A percentile compares a stretch with the other conserved stretches of the same genome.
phyloP scores from a whole-genome alignment of 2,113 vertebrate species.

The Myodes glareolus region DNA sequence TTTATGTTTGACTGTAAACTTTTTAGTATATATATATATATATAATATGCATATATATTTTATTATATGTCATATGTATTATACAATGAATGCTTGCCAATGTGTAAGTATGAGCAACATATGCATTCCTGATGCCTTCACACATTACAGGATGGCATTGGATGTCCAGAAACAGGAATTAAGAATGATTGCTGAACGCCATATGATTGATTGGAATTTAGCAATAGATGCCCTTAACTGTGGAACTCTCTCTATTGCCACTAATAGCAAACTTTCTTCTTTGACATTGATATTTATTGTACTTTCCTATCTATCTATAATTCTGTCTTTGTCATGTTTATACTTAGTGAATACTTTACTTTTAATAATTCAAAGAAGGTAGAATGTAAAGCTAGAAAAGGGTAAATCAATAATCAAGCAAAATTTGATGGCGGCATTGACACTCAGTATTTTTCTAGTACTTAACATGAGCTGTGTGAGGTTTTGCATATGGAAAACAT shows the following conservation, averaged over 20 bases:
- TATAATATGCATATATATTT: neutral
- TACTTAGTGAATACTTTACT: constrained; percentile 45
- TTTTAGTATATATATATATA: neutral
- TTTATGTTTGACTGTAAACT: neutral
- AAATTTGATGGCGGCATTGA: constrained; percentile 30
- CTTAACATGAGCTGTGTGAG: constrained; percentile 74
- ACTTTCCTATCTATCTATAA: constrained; percentile 24
- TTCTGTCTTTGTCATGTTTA: constrained; percentile 3
- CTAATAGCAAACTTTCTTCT: neutral
- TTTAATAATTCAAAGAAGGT: constrained; percentile 42
- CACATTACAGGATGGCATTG: neutral
- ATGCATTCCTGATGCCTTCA: neutral
- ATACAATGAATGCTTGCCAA: neutral
- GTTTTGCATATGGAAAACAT: constrained; percentile 74
- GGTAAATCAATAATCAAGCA: constrained; percentile 38
- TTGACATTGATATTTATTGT: neutral
- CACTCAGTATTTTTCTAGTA: constrained; percentile 65
- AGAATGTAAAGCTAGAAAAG: constrained; percentile 48
- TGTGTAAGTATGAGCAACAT: neutral
- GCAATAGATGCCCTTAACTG: neutral
- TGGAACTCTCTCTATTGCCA: neutral
- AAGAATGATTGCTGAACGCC: neutral
- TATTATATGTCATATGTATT: neutral
- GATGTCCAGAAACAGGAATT: neutral
- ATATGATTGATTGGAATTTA: neutral